These are phyloP conservation scores for Neosalanx taihuensis DNA, from an alignment of 2,797 vertebrate genomes.

Conservation along the genomic window DNA sequence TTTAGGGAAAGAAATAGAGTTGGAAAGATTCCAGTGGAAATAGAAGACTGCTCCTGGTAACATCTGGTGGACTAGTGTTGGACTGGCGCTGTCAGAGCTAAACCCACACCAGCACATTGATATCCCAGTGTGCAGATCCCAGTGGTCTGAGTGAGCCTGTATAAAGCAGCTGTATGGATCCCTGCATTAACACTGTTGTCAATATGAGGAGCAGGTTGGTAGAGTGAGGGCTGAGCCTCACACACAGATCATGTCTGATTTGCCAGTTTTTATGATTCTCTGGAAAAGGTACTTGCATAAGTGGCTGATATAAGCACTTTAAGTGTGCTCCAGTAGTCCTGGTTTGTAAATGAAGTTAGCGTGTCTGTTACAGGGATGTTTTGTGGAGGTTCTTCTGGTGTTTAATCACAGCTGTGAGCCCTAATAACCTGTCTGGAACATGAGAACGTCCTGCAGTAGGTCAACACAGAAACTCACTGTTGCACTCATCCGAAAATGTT, in stretches of 20 bases:
- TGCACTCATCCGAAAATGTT: background rate
- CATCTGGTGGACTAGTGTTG: background rate
- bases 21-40: conserved; percentile 69
- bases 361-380: conserved; percentile 1
- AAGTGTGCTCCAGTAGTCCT: background rate
- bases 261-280: conserved; percentile 63
- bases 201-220: conserved; percentile 77
- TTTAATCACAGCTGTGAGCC: no score
- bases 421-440: no score
- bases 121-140: conserved; percentile 65
- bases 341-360: conserved; percentile 23
- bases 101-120: conserved; percentile 46
- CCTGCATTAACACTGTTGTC: conserved; percentile 65
- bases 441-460: no score
- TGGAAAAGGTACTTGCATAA: conserved; percentile 25
- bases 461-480: background rate
- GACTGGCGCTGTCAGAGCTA: background rate
- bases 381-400: no score
- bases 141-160: conserved; percentile 63
- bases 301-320: conserved; percentile 20
- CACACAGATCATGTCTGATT: conserved; percentile 52
- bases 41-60: conserved; percentile 43
- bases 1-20: conserved; percentile 33
- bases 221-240: conserved; percentile 40
- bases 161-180: conserved; percentile 72